Conservation (phyloP, 2,797 vertebrate species). For the Eulemur rubriventer region DNA sequence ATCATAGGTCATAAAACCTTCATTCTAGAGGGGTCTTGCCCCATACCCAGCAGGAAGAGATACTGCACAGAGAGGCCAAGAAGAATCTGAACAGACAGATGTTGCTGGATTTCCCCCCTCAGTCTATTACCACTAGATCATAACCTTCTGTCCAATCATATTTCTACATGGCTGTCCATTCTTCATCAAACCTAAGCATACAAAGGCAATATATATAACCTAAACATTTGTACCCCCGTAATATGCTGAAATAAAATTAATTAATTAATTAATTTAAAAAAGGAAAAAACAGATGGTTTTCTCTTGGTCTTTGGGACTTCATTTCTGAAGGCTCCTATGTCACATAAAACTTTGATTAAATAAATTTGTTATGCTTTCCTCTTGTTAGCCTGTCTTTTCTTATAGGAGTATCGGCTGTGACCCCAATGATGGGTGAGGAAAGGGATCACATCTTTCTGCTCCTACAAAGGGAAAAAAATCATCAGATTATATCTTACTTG, state of each 20-base stretch:
- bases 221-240: too few species aligned
- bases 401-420: neutral
- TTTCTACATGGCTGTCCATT: neutral
- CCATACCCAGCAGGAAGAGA: neutral
- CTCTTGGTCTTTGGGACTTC: neutral
- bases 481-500: neutral
- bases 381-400: neutral
- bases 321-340: neutral
- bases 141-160: neutral
- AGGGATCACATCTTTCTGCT: neutral
- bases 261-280: too few species aligned
- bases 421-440: neutral
- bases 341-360: neutral
- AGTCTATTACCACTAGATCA: neutral
- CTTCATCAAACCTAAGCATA: neutral
- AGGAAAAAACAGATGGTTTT: neutral
- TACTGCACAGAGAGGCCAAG: neutral
- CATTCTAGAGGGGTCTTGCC: neutral
- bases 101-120: neutral
- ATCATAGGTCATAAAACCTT: neutral
- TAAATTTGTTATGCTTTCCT: neutral
- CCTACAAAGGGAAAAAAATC: neutral
- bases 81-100: neutral
- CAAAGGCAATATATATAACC: too few species aligned
- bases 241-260: too few species aligned